Evolutionary conservation across 2,888 invertebrate genomes (phyloP).

Genomic region (Coleophora deauratella): DNA sequence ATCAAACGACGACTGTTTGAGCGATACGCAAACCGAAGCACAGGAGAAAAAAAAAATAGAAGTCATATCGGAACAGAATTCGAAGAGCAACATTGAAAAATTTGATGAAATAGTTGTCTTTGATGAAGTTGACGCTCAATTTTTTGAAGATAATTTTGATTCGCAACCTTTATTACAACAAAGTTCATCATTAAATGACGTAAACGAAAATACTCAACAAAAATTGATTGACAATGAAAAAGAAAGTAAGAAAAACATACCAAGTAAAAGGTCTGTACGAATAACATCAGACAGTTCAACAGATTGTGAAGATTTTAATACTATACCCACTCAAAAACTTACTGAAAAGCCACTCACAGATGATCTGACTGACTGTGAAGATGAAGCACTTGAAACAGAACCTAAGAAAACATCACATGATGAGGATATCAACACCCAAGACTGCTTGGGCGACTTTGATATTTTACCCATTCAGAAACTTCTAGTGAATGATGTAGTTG

Average conservation of each 20-base stretch:
- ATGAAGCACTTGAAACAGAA: constrained; percentile 18
- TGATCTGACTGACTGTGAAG: constrained; percentile 41
- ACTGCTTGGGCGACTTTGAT: too few species aligned
- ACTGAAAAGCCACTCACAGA: constrained; percentile 20
- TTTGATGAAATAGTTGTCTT: constrained; percentile 49
- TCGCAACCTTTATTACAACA: constrained; percentile 47
- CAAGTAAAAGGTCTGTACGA: constrained; percentile 15
- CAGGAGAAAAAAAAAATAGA: background rate
- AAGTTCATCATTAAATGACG: constrained; percentile 12
- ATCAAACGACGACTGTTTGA: too few species aligned
- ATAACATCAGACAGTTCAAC: constrained; percentile 32
- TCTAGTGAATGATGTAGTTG: too few species aligned
- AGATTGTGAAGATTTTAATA: constrained; percentile 40
- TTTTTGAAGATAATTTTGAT: constrained; percentile 32
- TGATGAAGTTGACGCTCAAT: constrained; percentile 40
- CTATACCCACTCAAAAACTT: constrained; percentile 34
- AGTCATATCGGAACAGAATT: background rate
- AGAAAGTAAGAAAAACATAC: constrained; percentile 12
- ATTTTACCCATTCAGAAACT: too few species aligned
- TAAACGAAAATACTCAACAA: constrained; percentile 1
- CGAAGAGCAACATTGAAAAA: constrained; percentile 21
- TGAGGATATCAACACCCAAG: too few species aligned
- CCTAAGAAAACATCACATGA: background rate
- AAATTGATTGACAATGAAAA: constrained; percentile 12
- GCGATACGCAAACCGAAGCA: too few species aligned